Evolutionary conservation across 2,113 vertebrate species (phyloP).

Genomic region (Cyprinodon variegatus): DNA sequence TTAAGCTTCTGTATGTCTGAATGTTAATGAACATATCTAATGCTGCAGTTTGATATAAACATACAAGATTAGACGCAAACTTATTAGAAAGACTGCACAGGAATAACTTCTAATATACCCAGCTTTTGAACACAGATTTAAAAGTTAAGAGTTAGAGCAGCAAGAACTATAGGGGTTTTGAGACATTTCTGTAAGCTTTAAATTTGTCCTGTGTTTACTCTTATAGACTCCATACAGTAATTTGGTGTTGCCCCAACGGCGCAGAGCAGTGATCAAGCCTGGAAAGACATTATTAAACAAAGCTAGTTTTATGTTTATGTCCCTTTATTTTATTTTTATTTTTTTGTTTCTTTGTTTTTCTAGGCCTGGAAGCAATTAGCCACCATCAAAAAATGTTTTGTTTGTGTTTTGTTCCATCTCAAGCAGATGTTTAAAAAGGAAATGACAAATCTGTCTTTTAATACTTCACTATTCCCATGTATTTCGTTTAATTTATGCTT

Average conservation of each 20-base stretch:
- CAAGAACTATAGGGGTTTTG: background rate
- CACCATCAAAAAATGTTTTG: background rate
- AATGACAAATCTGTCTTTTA: background rate
- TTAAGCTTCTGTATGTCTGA: too few species aligned
- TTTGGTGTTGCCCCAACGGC: background rate
- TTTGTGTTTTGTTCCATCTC: background rate
- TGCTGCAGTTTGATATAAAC: too few species aligned
- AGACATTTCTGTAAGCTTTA: background rate
- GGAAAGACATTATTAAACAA: background rate
- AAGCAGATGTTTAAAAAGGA: background rate
- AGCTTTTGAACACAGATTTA: too few species aligned
- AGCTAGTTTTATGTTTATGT: background rate
- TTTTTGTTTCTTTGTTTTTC: too few species aligned
- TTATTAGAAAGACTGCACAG: too few species aligned
- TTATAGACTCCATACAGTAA: background rate
- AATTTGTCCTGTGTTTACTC: background rate
- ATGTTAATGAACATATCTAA: too few species aligned
- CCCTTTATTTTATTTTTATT: background rate
- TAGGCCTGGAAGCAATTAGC: background rate
- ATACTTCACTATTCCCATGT: too few species aligned
- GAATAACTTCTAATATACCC: too few species aligned
- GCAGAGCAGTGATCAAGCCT: background rate
- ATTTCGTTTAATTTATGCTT: background rate
- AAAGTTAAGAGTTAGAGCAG: background rate
- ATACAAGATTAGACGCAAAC: too few species aligned